Evolutionary conservation across 2,888 invertebrate genomes (phyloP).

Genomic region (Dione vanillae): DNA sequence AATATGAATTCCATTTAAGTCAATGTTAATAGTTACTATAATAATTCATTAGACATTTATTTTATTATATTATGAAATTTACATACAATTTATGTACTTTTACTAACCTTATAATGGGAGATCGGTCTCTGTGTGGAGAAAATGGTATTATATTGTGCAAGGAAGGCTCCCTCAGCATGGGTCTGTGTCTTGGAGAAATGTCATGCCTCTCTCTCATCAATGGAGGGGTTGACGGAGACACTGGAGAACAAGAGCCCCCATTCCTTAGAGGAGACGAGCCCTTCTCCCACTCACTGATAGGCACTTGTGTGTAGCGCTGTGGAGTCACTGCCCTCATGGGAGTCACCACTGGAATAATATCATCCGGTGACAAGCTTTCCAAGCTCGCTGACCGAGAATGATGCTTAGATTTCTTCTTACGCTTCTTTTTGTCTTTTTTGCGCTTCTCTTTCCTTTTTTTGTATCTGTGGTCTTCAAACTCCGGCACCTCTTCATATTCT

Average conservation of each 20-base stretch:
- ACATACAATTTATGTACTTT: slow-evolving; percentile 5
- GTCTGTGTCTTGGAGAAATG: slow-evolving; percentile 62
- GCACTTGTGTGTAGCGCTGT: slow-evolving; percentile 74
- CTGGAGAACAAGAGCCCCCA: slow-evolving; percentile 84
- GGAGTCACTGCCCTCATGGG: slow-evolving; percentile 62
- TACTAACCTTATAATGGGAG: slow-evolving; percentile 67
- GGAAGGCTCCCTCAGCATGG: slow-evolving; percentile 59
- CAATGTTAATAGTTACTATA: neutral
- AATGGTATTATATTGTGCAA: slow-evolving; percentile 65
- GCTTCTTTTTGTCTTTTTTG: slow-evolving; percentile 89
- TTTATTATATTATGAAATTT: neutral
- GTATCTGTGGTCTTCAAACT: slow-evolving; percentile 83
- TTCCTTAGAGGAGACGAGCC: slow-evolving; percentile 82
- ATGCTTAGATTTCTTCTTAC: slow-evolving; percentile 89
- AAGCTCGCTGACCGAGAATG: slow-evolving; percentile 88
- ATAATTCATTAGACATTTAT: neutral
- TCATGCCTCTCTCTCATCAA: slow-evolving; percentile 61
- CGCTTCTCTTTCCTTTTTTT: slow-evolving; percentile 89
- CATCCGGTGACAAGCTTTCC: slow-evolving; percentile 86
- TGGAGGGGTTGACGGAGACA: slow-evolving; percentile 85
- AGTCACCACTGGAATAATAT: slow-evolving; percentile 66
- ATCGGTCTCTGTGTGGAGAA: slow-evolving; percentile 76
- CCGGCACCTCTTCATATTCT: slow-evolving; percentile 71
- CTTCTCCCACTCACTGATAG: slow-evolving; percentile 81
- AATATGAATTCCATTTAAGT: neutral